Evolutionary conservation across 2,888 invertebrate genomes (phyloP), one percentile per base, ranked within the genome.

Genomic region (Eustalomyia histrio): DNA sequence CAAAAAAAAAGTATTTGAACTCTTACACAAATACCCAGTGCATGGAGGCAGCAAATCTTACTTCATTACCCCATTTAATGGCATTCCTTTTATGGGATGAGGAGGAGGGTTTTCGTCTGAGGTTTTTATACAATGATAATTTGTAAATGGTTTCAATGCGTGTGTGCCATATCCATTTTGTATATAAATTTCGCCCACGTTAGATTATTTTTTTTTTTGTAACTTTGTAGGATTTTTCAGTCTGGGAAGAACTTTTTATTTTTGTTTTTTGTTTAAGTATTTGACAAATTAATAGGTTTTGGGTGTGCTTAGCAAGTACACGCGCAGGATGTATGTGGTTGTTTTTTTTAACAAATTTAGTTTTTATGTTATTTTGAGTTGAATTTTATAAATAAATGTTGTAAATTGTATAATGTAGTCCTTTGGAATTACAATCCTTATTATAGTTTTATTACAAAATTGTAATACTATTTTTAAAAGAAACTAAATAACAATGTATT

Each of bases 251-350:
- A 21, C 53, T 60, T 14, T 24, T 60, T 61, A 7, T 57, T 61
- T 50, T 64, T 57, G 10, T 67, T 10, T 47, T n/a, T 50, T 52
- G 53, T 78, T 55, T 67, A 29, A 39, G 35, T 69, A 61, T 76
- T 53, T 58, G 58, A 58, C 12, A 64, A 73, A 72, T 73, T 79
- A 73, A 79, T 79, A 65, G 72, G 72, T 79, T 82, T 82, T 76
- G 82, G 79, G 76, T 82, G 79, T 82, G 64, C 67, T 79, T 73
- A 61, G 53, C 55, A 64, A 10, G 67, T 67, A 63, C 78, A 74
- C 80, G 74, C 81, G 81, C 78, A 67, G 78, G 67, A 75, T 79
- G 16, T 68, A 14, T 58, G 9, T n/a, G 1, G 3, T 29, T 29
- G n/a, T n/a, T 21, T 21, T 21, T 24, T 53, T 21, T 61, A 61